Evolutionary conservation across 1,140 invertebrate species (phyloP), one percentile per base, ranked within the genome.

Genomic region (Oedothorax gibbosus): DNA sequence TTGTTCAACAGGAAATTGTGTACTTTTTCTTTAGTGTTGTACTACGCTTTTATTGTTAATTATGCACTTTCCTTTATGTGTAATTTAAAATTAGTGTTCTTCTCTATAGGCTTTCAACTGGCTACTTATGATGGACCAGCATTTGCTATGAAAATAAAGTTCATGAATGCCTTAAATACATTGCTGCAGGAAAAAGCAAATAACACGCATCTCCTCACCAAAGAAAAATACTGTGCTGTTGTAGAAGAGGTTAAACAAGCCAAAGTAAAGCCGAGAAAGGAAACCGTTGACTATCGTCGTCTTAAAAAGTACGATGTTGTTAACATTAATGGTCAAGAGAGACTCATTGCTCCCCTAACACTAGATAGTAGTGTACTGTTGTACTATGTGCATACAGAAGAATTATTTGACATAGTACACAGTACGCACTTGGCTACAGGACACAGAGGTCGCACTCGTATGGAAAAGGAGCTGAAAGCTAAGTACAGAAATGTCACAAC

Each of bases 401-500:
- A 81, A 75, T 62, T 81, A 62, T 86, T 86, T 54, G 60, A 83
- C 50, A 7, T 83, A 73, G 69, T 82, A 15, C 69, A 76, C 51
- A 72, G 76, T 57, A 68, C 12, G 75, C 64, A 86, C 71, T 72
- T 86, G 64, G 77, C 64, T 65, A 83, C 18, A 35, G 79, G 78
- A 65, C 64, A 82, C 65, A 53, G 79, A 83, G 51, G 51, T 57
- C 64, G 71, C 20, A 76, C 76, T 51, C 21, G 14, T 7, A 81
- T 73, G 60, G 77, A 65, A 73, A 86, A 86, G 77, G 54, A 80
- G 69, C 53, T 80, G 15, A 20, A 65, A 72, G 65, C 15, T n/a
- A 81, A 86, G 57, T 81, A 82, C 77, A 86, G 57, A 79, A 81
- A 77, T 57, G n/a, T 53, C 51, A 81, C 78, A 2, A 71, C 57